Evolutionary conservation across 2,113 vertebrate species (phyloP).

Genomic region (Nestor notabilis): DNA sequence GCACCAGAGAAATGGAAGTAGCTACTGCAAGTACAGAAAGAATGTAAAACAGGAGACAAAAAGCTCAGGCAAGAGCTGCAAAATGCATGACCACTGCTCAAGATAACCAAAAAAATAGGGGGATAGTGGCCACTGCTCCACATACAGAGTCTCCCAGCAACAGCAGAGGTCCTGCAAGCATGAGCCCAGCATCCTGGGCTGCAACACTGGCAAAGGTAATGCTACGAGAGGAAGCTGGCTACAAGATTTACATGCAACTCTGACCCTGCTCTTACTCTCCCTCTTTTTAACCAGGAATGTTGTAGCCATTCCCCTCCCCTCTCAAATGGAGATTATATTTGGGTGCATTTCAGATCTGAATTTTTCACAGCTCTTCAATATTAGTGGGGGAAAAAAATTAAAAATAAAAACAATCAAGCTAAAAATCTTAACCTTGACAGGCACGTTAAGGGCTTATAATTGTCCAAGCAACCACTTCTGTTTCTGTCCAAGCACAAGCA

Average conservation of each 20-base stretch:
- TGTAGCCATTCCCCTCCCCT: background rate
- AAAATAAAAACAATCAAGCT: background rate
- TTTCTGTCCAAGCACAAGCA: background rate
- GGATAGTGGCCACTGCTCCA: background rate
- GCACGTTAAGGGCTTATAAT: background rate
- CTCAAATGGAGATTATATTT: background rate
- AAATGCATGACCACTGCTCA: background rate
- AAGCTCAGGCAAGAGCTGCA: background rate
- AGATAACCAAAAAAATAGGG: accelerated
- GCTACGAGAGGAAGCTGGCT: background rate
- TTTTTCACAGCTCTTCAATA: background rate
- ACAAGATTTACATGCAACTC: background rate
- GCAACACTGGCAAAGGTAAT: background rate
- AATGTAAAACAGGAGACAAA: background rate
- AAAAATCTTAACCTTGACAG: background rate
- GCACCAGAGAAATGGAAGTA: accelerated
- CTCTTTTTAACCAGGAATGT: background rate
- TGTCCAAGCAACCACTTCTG: background rate
- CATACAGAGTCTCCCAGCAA: background rate
- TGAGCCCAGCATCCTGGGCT: background rate
- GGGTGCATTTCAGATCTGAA: background rate
- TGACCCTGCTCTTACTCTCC: background rate
- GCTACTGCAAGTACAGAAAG: background rate
- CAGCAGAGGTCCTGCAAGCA: background rate
- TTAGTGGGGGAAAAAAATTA: background rate